Conservation (phyloP, 2,888 invertebrate species). For the Asteroscopus sphinx region DNA sequence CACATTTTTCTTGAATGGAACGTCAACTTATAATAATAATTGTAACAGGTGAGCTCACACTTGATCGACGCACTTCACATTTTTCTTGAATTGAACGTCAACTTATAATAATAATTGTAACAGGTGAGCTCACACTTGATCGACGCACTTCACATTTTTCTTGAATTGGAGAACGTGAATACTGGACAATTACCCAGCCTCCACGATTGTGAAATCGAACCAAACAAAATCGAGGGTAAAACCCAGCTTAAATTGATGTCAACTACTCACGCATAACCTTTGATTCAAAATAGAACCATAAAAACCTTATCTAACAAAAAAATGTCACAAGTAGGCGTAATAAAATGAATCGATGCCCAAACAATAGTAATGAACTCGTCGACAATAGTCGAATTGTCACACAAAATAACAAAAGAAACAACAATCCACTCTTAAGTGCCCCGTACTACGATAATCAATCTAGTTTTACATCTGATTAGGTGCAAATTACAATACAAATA, state of each 20-base stretch:
- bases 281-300: slow-evolving; percentile 19
- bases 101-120: no score
- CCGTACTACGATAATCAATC: slow-evolving; percentile 84
- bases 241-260: slow-evolving; percentile 18
- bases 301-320: slow-evolving; percentile 39
- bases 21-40: no score
- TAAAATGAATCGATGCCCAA: slow-evolving; percentile 59
- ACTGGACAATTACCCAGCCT: no score
- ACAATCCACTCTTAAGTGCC: slow-evolving; percentile 72
- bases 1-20: no score
- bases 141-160: no score
- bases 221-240: slow-evolving; percentile 24
- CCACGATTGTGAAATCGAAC: slow-evolving; percentile 19
- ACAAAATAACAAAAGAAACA: slow-evolving; percentile 75
- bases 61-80: no score
- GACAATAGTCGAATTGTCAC: slow-evolving; percentile 75
- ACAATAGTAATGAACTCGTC: slow-evolving; percentile 62
- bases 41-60: no score
- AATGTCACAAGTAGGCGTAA: slow-evolving; percentile 61
- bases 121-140: no score
- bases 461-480: slow-evolving; percentile 88
- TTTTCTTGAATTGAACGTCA: no score
- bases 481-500: slow-evolving; percentile 89
- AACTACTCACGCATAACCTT: slow-evolving; percentile 42
- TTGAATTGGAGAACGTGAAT: no score